Evolutionary conservation across 2,888 invertebrate genomes (phyloP).

Genomic region (Andrena marginata): DNA sequence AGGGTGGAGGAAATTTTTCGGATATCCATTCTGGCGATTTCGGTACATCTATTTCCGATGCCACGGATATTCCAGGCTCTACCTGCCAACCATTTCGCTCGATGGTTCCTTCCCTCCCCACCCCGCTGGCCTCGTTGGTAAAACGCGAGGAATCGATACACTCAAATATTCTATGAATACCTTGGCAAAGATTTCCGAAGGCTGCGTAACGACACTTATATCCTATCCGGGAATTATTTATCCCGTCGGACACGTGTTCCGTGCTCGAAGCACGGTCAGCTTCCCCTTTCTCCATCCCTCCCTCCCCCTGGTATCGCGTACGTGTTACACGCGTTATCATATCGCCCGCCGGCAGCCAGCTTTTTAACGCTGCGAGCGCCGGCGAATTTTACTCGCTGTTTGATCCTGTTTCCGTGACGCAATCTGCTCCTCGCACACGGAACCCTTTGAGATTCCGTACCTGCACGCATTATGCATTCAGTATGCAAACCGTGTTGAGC

Average conservation of each 20-base stretch:
- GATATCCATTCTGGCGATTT: slow-evolving; percentile 5
- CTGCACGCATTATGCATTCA: slow-evolving; percentile 33
- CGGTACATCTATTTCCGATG: slow-evolving; percentile 18
- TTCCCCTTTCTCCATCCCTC: not conserved
- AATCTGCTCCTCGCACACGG: slow-evolving; percentile 32
- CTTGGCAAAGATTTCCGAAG: slow-evolving; percentile 33
- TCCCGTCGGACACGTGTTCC: slow-evolving; percentile 14
- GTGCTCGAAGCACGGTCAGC: not conserved
- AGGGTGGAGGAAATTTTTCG: slow-evolving; percentile 1
- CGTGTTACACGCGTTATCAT: not conserved
- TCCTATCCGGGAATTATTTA: slow-evolving; percentile 41
- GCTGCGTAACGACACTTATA: slow-evolving; percentile 27
- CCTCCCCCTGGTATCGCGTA: not conserved
- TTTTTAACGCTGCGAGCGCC: slow-evolving; percentile 17
- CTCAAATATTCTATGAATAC: slow-evolving; percentile 54
- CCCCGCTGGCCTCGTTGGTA: not conserved
- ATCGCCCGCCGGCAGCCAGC: not conserved
- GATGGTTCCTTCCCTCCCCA: slow-evolving; percentile 10
- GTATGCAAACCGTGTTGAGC: slow-evolving; percentile 36
- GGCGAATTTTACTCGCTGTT: slow-evolving; percentile 32
- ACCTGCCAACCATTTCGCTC: slow-evolving; percentile 17
- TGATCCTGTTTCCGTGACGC: slow-evolving; percentile 35
- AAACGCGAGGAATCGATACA: slow-evolving; percentile 44
- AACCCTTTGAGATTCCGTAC: slow-evolving; percentile 26
- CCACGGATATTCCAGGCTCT: slow-evolving; percentile 36